Evolutionary conservation across 92 coral and sea anemone species (phyloP).

Genomic region (Nematostella vectensis): DNA sequence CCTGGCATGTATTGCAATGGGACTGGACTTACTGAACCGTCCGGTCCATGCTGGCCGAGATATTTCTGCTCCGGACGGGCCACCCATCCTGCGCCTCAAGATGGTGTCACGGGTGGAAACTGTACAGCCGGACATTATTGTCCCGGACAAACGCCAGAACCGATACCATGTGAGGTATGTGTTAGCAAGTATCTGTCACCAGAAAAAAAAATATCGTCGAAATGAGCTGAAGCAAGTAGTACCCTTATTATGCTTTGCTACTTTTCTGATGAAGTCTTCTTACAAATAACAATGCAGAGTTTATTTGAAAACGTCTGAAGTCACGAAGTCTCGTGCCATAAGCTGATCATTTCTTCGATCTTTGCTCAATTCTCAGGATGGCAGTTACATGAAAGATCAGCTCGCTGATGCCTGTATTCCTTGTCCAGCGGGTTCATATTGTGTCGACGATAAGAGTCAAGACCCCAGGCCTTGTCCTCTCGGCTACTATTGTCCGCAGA

Average conservation of each 20-base stretch:
- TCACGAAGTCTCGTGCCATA: too few species aligned
- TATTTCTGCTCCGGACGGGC: conserved; percentile 84
- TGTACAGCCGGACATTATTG: conserved; percentile 97
- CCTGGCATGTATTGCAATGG: conserved; percentile 90
- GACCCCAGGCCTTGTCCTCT: conserved; percentile 89
- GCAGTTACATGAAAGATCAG: conserved; percentile 82
- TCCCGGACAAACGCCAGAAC: conserved; percentile 79
- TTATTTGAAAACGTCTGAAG: too few species aligned
- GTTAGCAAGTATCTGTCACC: too few species aligned
- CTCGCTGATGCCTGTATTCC: conserved; percentile 72
- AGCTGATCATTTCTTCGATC: too few species aligned
- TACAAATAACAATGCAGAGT: too few species aligned
- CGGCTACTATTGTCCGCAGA: conserved; percentile 78
- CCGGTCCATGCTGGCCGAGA: conserved; percentile 81
- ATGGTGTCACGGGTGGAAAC: conserved; percentile 80
- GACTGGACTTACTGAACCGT: conserved; percentile 68
- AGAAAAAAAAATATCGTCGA: too few species aligned
- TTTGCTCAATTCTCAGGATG: too few species aligned
- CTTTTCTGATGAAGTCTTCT: too few species aligned
- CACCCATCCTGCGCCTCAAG: conserved; percentile 77
- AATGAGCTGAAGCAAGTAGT: too few species aligned
- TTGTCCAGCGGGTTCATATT: conserved; percentile 92
- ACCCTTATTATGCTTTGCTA: too few species aligned
- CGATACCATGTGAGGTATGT: conserved; percentile 89
- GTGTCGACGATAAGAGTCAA: conserved; percentile 92